These are phyloP conservation scores for Nothoprocta perdicaria DNA, from an alignment of 2,113 vertebrate species.

Conservation along the genomic window DNA sequence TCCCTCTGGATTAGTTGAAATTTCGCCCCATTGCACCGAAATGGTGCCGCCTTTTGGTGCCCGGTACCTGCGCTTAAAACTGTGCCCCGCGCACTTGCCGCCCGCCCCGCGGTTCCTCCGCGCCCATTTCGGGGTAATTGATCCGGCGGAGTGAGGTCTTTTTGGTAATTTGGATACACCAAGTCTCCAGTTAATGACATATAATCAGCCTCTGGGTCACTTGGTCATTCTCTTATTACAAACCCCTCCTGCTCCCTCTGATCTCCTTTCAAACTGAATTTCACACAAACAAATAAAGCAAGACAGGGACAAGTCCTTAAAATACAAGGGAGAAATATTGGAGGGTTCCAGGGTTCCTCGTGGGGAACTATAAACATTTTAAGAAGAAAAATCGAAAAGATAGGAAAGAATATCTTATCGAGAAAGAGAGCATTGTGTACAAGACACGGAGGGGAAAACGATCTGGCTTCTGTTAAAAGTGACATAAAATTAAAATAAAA, in stretches of 20 bases:
- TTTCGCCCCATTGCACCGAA: constrained; percentile 48
- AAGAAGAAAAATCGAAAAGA: constrained; percentile 65
- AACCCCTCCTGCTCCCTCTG: constrained; percentile 85
- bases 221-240: constrained; percentile 92
- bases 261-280: constrained; percentile 94
- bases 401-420: constrained; percentile 84
- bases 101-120: constrained; percentile 38
- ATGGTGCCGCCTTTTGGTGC: neutral
- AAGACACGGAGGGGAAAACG: constrained; percentile 69
- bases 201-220: constrained; percentile 92
- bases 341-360: constrained; percentile 66
- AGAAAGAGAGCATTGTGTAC: constrained; percentile 80
- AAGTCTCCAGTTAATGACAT: constrained; percentile 95
- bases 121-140: constrained; percentile 76
- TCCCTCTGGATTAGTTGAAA: constrained; percentile 68
- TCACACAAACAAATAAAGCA: constrained; percentile 90
- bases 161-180: constrained; percentile 88
- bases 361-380: constrained; percentile 76
- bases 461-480: constrained; percentile 83
- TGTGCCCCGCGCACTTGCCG: constrained; percentile 25
- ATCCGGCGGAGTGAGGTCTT: constrained; percentile 83
- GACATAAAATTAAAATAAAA: constrained; percentile 85
- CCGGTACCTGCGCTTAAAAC: constrained; percentile 20
- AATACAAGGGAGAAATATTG: constrained; percentile 71
- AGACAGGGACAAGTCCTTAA: constrained; percentile 82